Evolutionary conservation across 1,140 invertebrate species (phyloP), one percentile per base, ranked within the genome.

Genomic region (Andricus grossulariae): DNA sequence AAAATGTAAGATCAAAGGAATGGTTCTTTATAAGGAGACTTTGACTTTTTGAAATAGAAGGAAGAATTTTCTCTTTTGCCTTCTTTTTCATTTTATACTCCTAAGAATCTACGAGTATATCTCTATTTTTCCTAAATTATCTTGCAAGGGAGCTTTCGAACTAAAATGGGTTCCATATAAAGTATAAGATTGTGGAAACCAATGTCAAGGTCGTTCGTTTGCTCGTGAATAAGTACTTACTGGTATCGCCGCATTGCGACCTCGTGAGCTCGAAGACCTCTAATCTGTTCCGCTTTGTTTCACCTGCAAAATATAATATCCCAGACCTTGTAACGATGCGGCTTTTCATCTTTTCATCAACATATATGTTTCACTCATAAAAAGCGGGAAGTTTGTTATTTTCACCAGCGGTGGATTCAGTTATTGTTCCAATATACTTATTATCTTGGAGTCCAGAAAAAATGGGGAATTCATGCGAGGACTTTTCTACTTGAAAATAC

Each of bases 151-250:
- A 32, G 32, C 60, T 32, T 66, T 66, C 15, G 39, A 66, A 66
- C 39, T 66, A 39, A 39, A 66, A 45, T 66, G 32, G 32, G n/a
- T 39, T 66, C 15, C 57, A 66, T 25, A 25, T 66, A 39, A 66
- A 66, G 39, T 32, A 15, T 78, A 81, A 50, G 80, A 57, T 75
- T 66, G 71, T 51, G 52, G 49, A 71, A 77, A 81, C 74, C 77
- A 84, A 84, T 83, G 84, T 82, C 84, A 84, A 57, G 84, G 84
- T 80, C 77, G 72, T 52, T 55, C 21, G 73, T 55, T 45, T 74
- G 52, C 66, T 75, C 18, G 18, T 72, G 54, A 25, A 77, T 77
- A 72, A 74, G 18, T 52, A 52, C 49, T 72, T 19, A 71, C 74
- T 73, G 66, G 57, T 74, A 79, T 84, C 84, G 50, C 79, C 73